Evolutionary conservation across 2,888 invertebrate species (phyloP).

Genomic region (Perdita meconis): DNA sequence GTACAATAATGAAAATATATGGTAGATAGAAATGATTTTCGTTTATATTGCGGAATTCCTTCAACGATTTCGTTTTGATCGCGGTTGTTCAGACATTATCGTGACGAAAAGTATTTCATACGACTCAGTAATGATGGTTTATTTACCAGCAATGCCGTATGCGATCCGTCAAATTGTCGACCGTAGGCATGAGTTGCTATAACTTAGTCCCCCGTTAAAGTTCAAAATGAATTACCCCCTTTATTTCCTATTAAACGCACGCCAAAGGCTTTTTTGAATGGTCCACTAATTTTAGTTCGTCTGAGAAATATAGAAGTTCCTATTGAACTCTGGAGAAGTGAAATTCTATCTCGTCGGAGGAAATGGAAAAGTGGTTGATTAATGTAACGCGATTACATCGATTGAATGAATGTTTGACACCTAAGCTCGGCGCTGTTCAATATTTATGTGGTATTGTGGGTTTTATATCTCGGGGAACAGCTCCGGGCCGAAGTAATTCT

Average conservation of each 20-base stretch:
- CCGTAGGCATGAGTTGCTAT: not conserved
- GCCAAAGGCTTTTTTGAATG: not conserved
- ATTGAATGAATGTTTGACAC: constrained; percentile 34
- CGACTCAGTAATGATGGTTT: not conserved
- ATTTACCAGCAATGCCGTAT: not conserved
- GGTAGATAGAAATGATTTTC: not conserved
- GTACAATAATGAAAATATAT: too few species aligned
- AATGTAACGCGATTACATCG: constrained; percentile 24
- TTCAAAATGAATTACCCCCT: not conserved
- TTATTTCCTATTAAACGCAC: not conserved
- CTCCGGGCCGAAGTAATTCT: constrained; percentile 38
- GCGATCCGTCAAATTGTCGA: not conserved
- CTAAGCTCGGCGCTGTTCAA: constrained; percentile 28
- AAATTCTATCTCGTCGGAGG: too few species aligned
- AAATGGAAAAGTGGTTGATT: not conserved
- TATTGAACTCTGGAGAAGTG: too few species aligned
- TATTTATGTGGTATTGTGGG: constrained; percentile 28
- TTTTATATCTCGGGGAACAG: constrained; percentile 46
- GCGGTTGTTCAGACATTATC: not conserved
- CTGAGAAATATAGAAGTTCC: too few species aligned
- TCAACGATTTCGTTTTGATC: not conserved
- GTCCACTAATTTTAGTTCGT: not conserved
- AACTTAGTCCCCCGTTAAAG: not conserved
- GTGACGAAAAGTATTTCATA: not conserved
- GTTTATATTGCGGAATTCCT: not conserved